A percentile compares a stretch with the other conserved stretches of the same genome.
Conservation (phyloP, 2,888 invertebrate species). For the Mallateleia sp. region DNA sequence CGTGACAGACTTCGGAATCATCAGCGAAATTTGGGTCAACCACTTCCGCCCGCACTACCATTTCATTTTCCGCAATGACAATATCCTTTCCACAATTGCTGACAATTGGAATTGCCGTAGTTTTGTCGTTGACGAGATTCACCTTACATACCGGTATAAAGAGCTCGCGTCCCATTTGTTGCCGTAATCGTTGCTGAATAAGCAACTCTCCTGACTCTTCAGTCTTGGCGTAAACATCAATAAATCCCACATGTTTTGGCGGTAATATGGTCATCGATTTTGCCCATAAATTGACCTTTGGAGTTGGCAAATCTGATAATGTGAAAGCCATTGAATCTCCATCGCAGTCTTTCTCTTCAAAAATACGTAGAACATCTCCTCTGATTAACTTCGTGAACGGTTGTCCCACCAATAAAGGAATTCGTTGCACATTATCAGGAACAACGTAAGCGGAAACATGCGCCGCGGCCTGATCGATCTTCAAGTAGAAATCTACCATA, state of each 20-base stretch:
- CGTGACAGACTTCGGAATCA: neutral
- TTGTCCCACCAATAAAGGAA: conserved; percentile 39
- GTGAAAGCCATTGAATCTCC: neutral
- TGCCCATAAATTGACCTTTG: conserved; percentile 25
- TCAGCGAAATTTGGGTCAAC: neutral
- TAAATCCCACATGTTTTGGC: conserved; percentile 25
- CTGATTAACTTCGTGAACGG: conserved; percentile 28
- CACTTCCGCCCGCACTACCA: neutral
- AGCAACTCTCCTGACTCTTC: neutral
- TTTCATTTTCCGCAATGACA: conserved; percentile 5
- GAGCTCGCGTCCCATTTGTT: conserved; percentile 13
- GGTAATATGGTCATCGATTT: conserved; percentile 33
- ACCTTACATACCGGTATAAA: conserved; percentile 22
- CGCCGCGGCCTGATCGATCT: conserved; percentile 26
- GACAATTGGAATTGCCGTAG: conserved; percentile 18
- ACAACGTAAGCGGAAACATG: conserved; percentile 34
- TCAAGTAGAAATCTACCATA: conserved; percentile 12
- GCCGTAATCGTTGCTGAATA: conserved; percentile 20
- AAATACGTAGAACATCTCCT: neutral
- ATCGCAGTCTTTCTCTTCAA: neutral
- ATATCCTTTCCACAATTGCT: conserved; percentile 13
- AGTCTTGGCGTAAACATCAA: neutral
- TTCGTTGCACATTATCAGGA: conserved; percentile 6
- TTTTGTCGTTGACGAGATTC: neutral
- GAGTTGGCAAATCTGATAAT: conserved; percentile 10